Evolutionary conservation across 2,797 vertebrate species (phyloP).

Genomic region (Denticeps clupeoides): DNA sequence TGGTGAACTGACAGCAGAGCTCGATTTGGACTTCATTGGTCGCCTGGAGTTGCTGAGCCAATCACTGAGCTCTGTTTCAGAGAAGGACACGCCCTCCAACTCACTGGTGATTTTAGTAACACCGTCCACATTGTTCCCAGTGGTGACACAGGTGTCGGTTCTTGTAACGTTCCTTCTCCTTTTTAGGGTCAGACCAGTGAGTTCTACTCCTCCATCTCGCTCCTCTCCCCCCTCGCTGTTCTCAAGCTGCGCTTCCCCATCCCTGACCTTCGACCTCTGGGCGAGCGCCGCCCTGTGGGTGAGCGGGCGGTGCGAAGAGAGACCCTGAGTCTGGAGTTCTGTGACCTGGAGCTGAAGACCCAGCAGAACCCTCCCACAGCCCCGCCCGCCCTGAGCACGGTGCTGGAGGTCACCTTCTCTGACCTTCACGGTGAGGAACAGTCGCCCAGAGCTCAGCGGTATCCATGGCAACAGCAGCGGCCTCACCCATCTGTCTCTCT

Average conservation of each 20-base stretch:
- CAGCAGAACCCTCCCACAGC: slow-evolving; percentile 57
- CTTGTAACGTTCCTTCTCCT: no score
- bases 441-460: no score
- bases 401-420: slow-evolving; percentile 69
- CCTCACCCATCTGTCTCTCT: neutral
- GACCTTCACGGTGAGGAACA: slow-evolving; percentile 82
- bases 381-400: slow-evolving; percentile 55
- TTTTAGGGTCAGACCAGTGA: no score
- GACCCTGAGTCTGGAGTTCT: slow-evolving; percentile 67
- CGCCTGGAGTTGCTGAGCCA: slow-evolving; percentile 59
- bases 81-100: slow-evolving; percentile 18
- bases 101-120: slow-evolving; percentile 39
- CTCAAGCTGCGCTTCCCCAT: slow-evolving; percentile 74
- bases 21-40: slow-evolving; percentile 74
- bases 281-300: slow-evolving; percentile 53
- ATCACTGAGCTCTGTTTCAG: slow-evolving; percentile 38
- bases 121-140: neutral
- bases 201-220: slow-evolving; percentile 59
- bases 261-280: slow-evolving; percentile 68
- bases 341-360: slow-evolving; percentile 63
- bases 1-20: slow-evolving; percentile 63
- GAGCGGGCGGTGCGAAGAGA: slow-evolving; percentile 67
- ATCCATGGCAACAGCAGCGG: no score
- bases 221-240: slow-evolving; percentile 64
- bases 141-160: no score